Percentiles rank a stretch among this genome's conserved stretches.
Evolutionary conservation across 2,888 invertebrate species (phyloP).

Genomic region (Sisyra nigra): DNA sequence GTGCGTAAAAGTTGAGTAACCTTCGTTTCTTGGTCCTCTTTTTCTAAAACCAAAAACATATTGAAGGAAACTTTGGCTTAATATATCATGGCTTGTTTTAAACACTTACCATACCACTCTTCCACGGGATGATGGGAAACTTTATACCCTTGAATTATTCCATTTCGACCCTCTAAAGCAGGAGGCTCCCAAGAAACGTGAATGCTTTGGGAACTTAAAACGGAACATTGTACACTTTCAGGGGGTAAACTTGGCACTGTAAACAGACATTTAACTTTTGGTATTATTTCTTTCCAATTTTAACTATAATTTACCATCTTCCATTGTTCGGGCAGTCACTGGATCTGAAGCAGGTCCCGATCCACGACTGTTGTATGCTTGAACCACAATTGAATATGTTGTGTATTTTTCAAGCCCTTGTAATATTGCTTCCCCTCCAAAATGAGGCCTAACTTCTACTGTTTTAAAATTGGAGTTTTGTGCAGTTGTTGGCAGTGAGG

Average conservation of each 20-base stretch:
- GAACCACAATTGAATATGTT: slow-evolving; percentile 66
- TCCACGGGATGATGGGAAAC: slow-evolving; percentile 65
- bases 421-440: slow-evolving; percentile 48
- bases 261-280: slow-evolving; percentile 11
- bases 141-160: slow-evolving; percentile 71
- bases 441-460: slow-evolving; percentile 58
- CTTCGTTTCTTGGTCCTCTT: slow-evolving; percentile 59
- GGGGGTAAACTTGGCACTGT: slow-evolving; percentile 76
- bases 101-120: slow-evolving; percentile 56
- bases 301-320: slow-evolving; percentile 46
- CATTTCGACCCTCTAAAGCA: slow-evolving; percentile 64
- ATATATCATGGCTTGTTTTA: neutral
- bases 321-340: slow-evolving; percentile 61
- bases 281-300: neutral
- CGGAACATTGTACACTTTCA: slow-evolving; percentile 64
- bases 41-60: slow-evolving; percentile 5
- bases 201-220: slow-evolving; percentile 68
- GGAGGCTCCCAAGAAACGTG: slow-evolving; percentile 79
- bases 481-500: slow-evolving; percentile 21
- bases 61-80: neutral
- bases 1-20: slow-evolving; percentile 52
- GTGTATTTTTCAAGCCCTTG: slow-evolving; percentile 63
- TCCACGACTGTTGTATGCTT: slow-evolving; percentile 75
- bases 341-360: slow-evolving; percentile 73
- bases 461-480: slow-evolving; percentile 57